These are phyloP conservation scores for Scylla paramamosain DNA, from an alignment of 1,140 invertebrate genomes.

Conservation along the genomic window DNA sequence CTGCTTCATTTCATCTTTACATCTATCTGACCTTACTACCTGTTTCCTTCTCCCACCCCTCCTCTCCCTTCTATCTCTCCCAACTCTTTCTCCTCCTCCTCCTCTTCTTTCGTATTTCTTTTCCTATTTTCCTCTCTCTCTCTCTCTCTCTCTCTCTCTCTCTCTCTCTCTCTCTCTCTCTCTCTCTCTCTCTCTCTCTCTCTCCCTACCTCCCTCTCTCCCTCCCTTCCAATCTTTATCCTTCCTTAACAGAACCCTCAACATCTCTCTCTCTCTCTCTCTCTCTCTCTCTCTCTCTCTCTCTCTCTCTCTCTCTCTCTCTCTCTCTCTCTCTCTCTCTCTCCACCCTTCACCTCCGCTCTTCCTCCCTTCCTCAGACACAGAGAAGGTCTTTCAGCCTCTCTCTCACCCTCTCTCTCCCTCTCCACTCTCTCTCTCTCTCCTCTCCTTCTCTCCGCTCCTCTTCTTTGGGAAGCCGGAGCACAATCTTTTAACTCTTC, in stretches of 20 bases:
- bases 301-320: background rate
- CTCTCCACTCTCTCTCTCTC: background rate
- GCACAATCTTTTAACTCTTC: constrained; percentile 23
- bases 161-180: too few relatives aligned
- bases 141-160: too few relatives aligned
- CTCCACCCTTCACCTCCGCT: background rate
- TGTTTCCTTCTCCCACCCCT: background rate
- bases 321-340: constrained; percentile 15
- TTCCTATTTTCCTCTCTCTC: too few relatives aligned
- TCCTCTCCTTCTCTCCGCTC: background rate
- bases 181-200: background rate
- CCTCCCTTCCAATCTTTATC: background rate
- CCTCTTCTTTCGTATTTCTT: too few relatives aligned
- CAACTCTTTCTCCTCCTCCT: background rate
- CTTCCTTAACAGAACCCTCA: background rate
- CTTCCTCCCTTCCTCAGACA: too few relatives aligned
- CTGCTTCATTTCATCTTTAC: too few relatives aligned
- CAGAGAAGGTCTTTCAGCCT: background rate
- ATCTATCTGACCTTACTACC: too few relatives aligned
- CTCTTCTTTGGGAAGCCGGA: background rate
- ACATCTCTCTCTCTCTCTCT: background rate
- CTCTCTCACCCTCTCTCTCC: background rate
- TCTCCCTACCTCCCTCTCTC: background rate
- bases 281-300: background rate
- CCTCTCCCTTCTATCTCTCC: too few relatives aligned